phyloP scores from a whole-genome alignment of 2,113 vertebrate genomes.

The Catharus bicknelli region DNA sequence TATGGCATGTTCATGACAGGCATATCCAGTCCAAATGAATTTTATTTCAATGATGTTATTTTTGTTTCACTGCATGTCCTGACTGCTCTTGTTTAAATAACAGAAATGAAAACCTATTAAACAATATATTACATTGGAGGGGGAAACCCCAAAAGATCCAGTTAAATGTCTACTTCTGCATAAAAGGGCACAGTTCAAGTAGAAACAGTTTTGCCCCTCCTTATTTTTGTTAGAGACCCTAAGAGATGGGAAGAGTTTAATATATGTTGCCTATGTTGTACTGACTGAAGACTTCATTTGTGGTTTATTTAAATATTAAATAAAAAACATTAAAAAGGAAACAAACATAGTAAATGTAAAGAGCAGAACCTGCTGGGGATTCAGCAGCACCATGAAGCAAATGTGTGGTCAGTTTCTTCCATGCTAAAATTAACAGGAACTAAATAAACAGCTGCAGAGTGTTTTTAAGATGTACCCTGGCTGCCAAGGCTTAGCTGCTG shows the following conservation, averaged over 20 bases:
- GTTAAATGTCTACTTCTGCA: background rate
- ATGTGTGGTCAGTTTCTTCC: background rate
- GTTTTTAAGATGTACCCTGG: background rate
- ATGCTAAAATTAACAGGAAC: background rate
- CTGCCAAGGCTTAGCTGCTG: constrained; percentile 5
- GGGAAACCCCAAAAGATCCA: rapidly evolving
- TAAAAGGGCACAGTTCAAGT: background rate
- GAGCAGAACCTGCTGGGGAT: background rate
- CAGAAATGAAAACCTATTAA: background rate
- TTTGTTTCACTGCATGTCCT: background rate
- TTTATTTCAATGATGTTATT: background rate
- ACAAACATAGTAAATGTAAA: background rate
- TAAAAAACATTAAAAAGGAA: background rate
- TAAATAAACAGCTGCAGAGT: constrained; percentile 17
- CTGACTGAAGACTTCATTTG: background rate
- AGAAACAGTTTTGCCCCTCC: background rate
- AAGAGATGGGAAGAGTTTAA: background rate
- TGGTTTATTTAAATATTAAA: background rate
- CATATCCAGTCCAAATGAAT: background rate
- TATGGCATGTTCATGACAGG: background rate
- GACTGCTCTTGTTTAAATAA: background rate
- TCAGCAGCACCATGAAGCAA: background rate
- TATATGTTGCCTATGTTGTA: background rate
- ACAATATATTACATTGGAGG: background rate
- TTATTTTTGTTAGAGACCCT: background rate